Percentiles rank a stretch among this genome's conserved stretches.
These are phyloP conservation scores for Agrotis puta DNA, from an alignment of 2,888 invertebrate species.

Conservation along the genomic window DNA sequence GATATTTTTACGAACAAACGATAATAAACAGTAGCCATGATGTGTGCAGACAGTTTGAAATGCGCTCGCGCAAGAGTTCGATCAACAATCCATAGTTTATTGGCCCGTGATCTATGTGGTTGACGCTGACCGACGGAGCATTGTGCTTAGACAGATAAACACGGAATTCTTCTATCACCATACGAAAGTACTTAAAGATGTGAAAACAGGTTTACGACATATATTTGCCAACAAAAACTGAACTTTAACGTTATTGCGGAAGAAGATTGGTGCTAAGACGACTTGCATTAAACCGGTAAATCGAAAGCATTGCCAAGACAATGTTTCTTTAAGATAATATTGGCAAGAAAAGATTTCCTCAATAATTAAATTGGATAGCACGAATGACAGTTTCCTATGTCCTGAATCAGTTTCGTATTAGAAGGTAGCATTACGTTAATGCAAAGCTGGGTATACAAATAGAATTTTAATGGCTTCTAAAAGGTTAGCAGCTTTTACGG, in stretches of 20 bases:
- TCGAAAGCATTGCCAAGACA: slow-evolving; percentile 21
- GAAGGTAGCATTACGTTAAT: background rate
- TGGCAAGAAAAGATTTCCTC: slow-evolving; percentile 1
- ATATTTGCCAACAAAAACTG: slow-evolving; percentile 13
- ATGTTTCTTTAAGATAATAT: slow-evolving; percentile 6
- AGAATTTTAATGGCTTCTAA: slow-evolving; percentile 16
- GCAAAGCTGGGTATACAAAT: background rate
- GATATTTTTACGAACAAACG: slow-evolving; percentile 34
- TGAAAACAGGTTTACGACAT: background rate
- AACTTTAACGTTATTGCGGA: slow-evolving; percentile 36
- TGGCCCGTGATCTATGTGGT: slow-evolving; percentile 20
- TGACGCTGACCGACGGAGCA: slow-evolving; percentile 23
- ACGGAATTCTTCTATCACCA: slow-evolving; percentile 1
- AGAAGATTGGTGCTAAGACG: slow-evolving; percentile 13
- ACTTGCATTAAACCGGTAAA: slow-evolving; percentile 13
- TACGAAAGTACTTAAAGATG: slow-evolving; percentile 10
- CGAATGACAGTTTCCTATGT: background rate
- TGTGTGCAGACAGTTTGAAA: slow-evolving; percentile 35
- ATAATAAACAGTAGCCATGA: slow-evolving; percentile 32
- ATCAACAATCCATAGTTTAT: slow-evolving; percentile 45
- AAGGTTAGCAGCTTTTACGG: background rate
- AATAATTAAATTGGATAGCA: background rate
- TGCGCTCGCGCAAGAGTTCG: slow-evolving; percentile 27
- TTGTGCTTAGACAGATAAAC: slow-evolving; percentile 17
- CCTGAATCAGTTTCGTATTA: background rate